phyloP scores from a whole-genome alignment of 2,888 invertebrate genomes.

The Phasia obesa region DNA sequence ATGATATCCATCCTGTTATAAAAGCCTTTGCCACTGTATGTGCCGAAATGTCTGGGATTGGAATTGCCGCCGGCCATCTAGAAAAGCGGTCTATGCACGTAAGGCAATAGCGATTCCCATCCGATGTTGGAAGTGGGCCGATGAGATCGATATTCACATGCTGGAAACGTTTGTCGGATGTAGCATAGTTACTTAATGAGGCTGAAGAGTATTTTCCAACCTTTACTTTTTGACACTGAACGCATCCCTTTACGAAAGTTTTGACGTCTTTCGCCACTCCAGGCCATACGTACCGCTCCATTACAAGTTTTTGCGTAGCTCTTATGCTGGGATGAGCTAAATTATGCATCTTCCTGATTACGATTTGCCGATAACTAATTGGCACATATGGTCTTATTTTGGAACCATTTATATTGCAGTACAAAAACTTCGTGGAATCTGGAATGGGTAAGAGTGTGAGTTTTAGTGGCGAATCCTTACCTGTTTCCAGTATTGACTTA shows the following conservation, averaged over 20 bases:
- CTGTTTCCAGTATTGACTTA: not conserved
- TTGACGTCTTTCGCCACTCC: constrained; percentile 51
- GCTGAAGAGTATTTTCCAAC: constrained; percentile 25
- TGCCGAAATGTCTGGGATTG: not conserved
- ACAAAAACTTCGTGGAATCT: constrained; percentile 9
- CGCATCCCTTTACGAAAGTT: constrained; percentile 38
- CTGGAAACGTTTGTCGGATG: constrained; percentile 71
- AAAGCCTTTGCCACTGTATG: not conserved
- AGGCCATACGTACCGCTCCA: constrained; percentile 21
- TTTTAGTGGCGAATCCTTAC: constrained; percentile 41
- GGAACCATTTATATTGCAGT: no score
- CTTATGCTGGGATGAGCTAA: constrained; percentile 2
- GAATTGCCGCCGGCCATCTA: not conserved
- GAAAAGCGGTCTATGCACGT: no score
- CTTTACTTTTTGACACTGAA: constrained; percentile 52
- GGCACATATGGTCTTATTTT: no score
- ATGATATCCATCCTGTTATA: not conserved
- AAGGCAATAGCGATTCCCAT: constrained; percentile 76
- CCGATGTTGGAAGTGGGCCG: constrained; percentile 51
- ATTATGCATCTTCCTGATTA: not conserved
- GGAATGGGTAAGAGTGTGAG: constrained; percentile 43
- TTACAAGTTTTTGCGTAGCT: not conserved
- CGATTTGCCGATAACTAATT: not conserved
- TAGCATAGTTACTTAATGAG: constrained; percentile 12
- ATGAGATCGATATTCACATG: constrained; percentile 81